Base-by-base conservation (phyloP, 2,113 vertebrate species). In the Cyrtonyx montezumae region DNA sequence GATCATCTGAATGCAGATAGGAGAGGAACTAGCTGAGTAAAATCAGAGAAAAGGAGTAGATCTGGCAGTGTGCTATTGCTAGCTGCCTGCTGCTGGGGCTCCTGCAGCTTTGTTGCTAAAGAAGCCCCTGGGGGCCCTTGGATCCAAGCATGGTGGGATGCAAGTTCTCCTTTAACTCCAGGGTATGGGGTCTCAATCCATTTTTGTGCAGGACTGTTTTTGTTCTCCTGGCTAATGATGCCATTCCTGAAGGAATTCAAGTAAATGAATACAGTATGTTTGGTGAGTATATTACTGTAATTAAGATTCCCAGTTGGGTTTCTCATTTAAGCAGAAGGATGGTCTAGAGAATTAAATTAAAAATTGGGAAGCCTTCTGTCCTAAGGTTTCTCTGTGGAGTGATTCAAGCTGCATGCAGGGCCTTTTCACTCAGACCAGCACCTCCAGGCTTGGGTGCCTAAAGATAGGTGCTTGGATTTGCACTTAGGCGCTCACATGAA, bases 311-410 rank as follows among this genome's bases (percentile, higher is more conserved):
- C 75, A 40, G 58, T 3, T 95, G 84, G 62, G 40, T 65, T 91
- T 91, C 91, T 95, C 70, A 73, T 81, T 96, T 89, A 88, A 90
- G 65, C 80, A 91, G 83, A 23, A 88, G 58, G 77, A 87, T 81
- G 40, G 73, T 53, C 4, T 2, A 86, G 76, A 67, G n/a, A 96
- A 94, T 95, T 91, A 71, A 86, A 93, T 91, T 86, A 96, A 78
- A 86, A 79, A 46, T 37, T 0, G 10, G 77, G 77, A 91, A 45
- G 25, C 83, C 30, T 79, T 90, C 51, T 65, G 25, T 80, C 73
- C 28, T 81, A 87, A 84, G 13, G 61, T 84, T 88, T 51, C 74
- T 84, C 36, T 79, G 48, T 43, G 28, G 43, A 51, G 40, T 88
- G 79, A 88, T 88, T 91, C 73, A 84, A 80, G 46, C 22, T 0